Evolutionary conservation across 2,888 invertebrate genomes (phyloP), one percentile per base, ranked within the genome.

Genomic region (Latrodectus elegans): DNA sequence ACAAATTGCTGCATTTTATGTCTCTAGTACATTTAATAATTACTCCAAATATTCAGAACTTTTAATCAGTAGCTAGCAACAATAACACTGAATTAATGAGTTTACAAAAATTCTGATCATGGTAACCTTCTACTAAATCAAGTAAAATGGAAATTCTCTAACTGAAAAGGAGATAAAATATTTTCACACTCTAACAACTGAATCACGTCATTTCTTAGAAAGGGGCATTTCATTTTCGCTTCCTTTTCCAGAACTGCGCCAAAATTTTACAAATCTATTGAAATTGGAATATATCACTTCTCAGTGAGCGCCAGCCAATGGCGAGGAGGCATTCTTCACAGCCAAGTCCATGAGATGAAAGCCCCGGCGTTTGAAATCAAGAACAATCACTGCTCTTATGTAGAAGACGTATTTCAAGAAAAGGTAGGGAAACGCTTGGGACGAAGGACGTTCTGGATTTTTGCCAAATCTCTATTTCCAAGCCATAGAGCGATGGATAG

Each of bases 401-500:
- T 65, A 60, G 17, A 26, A 14, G 76, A 60, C 76, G 76, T 51
- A 76, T 76, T 76, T 76, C 38, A 60, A 53, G 52, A 26, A 38
- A 55, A 55, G 38, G 55, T 17, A 65, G 22, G 17, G 49, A 49
- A 22, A 68, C 12, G 17, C 12, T 17, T 22, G 12, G 68, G 68
- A 17, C 68, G 22, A 22, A 22, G 68, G 65, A 49, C 65, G 17
- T 76, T 51, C 77, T 77, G 77, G 77, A 77, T 53, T 15, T 17
- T 14, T 68, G 77, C 77, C 77, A 77, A 77, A 38, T 77, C 77
- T 53, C 22, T 77, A 68, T 76, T 76, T 76, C 52, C 49, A 65
- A 67, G 65, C 64, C 49, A 76, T 64, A 64, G 76, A 76, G 60
- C 60, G 76, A 65, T 68, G 67, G 68, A 68, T 68, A 77, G 77